A percentile compares a stretch with the other conserved stretches of the same genome.
Conservation (phyloP, 1,140 invertebrate genomes). For the Drosophila repleta region DNA sequence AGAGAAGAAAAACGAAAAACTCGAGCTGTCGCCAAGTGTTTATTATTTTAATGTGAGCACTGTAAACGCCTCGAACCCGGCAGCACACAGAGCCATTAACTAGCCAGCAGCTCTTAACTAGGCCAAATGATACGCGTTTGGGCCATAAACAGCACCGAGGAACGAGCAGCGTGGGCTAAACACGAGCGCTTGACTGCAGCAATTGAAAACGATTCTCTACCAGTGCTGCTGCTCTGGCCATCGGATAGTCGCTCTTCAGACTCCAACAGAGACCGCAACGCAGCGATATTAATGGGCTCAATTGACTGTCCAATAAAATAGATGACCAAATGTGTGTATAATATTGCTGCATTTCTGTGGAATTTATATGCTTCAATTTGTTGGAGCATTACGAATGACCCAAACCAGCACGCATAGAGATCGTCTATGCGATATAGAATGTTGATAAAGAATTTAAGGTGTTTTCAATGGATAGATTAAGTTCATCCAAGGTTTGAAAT, state of each 20-base stretch:
- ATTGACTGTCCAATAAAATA: conserved; percentile 50
- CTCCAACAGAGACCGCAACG: conserved; percentile 24
- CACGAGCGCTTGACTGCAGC: conserved; percentile 4
- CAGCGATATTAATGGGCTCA: conserved; percentile 48
- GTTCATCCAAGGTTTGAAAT: no score
- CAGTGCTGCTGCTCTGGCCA: background rate
- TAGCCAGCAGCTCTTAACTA: conserved; percentile 35
- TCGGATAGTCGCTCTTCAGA: background rate
- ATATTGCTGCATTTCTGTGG: conserved; percentile 13
- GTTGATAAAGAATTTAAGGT: background rate
- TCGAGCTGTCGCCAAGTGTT: conserved; percentile 61
- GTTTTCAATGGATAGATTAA: background rate
- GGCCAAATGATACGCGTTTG: conserved; percentile 29
- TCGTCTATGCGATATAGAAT: background rate
- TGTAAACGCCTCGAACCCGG: conserved; percentile 31
- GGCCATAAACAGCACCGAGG: conserved; percentile 37
- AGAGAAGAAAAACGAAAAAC: conserved; percentile 43
- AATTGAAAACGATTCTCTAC: conserved; percentile 32
- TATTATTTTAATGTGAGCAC: conserved; percentile 67
- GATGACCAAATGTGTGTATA: conserved; percentile 38
- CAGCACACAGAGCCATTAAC: conserved; percentile 19
- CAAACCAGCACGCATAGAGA: conserved; percentile 2
- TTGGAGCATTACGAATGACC: conserved; percentile 38
- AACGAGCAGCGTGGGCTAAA: conserved; percentile 25
- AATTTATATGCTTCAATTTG: conserved; percentile 47